Evolutionary conservation across 2,113 vertebrate species (phyloP), one percentile per base, ranked within the genome.

Genomic region (Catharus fuscescens): DNA sequence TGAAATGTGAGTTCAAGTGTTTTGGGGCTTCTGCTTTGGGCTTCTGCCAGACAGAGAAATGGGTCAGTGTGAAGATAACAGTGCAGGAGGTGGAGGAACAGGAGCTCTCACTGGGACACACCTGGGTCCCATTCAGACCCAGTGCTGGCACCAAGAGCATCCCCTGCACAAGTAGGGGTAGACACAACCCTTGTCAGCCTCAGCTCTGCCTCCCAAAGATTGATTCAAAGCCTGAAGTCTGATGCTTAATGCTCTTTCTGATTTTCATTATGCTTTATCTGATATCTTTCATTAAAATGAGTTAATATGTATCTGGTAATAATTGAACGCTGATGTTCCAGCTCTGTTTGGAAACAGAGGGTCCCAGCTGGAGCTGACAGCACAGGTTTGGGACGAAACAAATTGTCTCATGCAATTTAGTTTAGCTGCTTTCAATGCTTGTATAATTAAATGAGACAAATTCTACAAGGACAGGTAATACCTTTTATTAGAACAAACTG

Each of bases 21-120:
- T 95, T 34, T 48, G 94, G 67, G 88, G 88, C 95, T 95, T 93
- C 94, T 95, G 82, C 88, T 94, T 82, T 94, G 94, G 65, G 21
- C 78, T 80, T 77, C 38, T 86, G 88, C 79, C 94, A 95, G 74
- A 12, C 6, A 48, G 60, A 77, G 72, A 78, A 92, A 71, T 38
- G 67, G 60, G 69, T 90, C 56, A 80, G 28, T 50, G 14, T 26
- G 48, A 73, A 93, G 83, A 73, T 17, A 73, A 64, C 53, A 34
- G 2, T 6, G n/a, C 18, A 80, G 64, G 56, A 86, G 47, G 38
- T 67, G 29, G 23, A 44, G 56, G 31, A 28, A 2, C 18, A 66
- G 59, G 36, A 80, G 25, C 36, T 77, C 48, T 11, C 36, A 3
- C 14, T 26, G 66, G 42, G 14, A 48, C n/a, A 57, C 25, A 34